phyloP scores from a whole-genome alignment of 2,113 vertebrate genomes.

The Macaca mulatta region DNA sequence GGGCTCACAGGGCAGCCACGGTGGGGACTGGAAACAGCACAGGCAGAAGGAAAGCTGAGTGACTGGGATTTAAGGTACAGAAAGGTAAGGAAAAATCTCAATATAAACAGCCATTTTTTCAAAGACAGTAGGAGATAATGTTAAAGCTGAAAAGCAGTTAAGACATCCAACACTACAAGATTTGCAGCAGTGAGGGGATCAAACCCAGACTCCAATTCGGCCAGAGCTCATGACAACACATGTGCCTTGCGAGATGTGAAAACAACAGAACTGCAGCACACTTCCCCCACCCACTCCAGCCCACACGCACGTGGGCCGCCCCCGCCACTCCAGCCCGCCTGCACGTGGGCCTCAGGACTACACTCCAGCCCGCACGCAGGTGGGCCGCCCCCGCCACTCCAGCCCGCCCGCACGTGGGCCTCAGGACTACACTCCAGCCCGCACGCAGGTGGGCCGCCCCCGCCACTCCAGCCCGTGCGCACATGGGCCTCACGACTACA shows the following conservation, averaged over 20 bases:
- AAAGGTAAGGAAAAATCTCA: neutral
- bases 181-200: neutral
- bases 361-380: too few species aligned
- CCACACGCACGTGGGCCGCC: too few species aligned
- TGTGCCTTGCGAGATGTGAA: neutral
- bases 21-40: neutral
- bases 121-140: neutral
- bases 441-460: too few species aligned
- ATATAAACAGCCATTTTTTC: too few species aligned
- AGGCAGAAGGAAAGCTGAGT: neutral
- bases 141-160: neutral
- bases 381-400: too few species aligned
- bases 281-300: neutral
- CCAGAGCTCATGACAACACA: neutral
- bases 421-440: too few species aligned
- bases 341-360: fast-evolving
- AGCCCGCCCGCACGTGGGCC: too few species aligned
- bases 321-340: neutral
- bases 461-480: too few species aligned
- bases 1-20: neutral
- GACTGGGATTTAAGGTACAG: neutral
- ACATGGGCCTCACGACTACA: too few species aligned
- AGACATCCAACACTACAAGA: fast-evolving
- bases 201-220: neutral
- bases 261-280: fast-evolving